Evolutionary conservation across 2,797 vertebrate species (phyloP).

Genomic region (Pseudopleuronectes americanus): DNA sequence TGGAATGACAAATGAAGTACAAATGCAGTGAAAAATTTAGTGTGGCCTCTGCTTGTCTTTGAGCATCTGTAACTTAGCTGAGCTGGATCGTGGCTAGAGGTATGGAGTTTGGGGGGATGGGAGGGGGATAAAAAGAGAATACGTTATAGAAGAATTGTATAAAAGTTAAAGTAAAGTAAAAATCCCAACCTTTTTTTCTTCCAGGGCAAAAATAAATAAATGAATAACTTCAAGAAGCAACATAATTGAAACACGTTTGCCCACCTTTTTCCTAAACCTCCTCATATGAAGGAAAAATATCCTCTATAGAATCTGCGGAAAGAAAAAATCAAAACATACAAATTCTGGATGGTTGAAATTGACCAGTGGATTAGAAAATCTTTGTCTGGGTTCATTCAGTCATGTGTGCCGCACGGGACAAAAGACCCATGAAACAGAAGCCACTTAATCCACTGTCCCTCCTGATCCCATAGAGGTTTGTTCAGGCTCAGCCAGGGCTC

Average conservation of each 20-base stretch:
- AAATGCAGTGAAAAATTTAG: conserved; percentile 91
- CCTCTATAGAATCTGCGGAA: conserved; percentile 47
- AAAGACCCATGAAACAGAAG: conserved; percentile 60
- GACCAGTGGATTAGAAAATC: conserved; percentile 75
- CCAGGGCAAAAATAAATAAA: conserved; percentile 13
- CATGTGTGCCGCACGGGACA: conserved; percentile 23
- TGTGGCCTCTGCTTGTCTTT: conserved; percentile 83
- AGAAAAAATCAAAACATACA: conserved; percentile 54
- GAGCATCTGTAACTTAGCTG: conserved; percentile 81
- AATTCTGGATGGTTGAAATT: conserved; percentile 62
- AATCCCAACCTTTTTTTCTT: conserved; percentile 32
- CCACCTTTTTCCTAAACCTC: conserved; percentile 58
- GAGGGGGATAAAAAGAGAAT: conserved; percentile 7
- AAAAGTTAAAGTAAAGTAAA: conserved; percentile 4
- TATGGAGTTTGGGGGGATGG: too few species aligned
- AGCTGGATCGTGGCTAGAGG: conserved; percentile 21
- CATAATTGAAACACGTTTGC: conserved; percentile 55
- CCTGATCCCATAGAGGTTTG: conserved; percentile 61
- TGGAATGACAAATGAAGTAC: conserved; percentile 90
- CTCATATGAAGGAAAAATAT: conserved; percentile 47
- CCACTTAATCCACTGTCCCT: conserved; percentile 71
- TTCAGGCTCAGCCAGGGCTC: conserved; percentile 59
- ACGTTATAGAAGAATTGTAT: too few species aligned
- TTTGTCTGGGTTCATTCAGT: conserved; percentile 53
- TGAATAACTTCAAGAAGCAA: conserved; percentile 38